phyloP scores from a whole-genome alignment of 2,113 vertebrate genomes.

The Brevimyrus niger region DNA sequence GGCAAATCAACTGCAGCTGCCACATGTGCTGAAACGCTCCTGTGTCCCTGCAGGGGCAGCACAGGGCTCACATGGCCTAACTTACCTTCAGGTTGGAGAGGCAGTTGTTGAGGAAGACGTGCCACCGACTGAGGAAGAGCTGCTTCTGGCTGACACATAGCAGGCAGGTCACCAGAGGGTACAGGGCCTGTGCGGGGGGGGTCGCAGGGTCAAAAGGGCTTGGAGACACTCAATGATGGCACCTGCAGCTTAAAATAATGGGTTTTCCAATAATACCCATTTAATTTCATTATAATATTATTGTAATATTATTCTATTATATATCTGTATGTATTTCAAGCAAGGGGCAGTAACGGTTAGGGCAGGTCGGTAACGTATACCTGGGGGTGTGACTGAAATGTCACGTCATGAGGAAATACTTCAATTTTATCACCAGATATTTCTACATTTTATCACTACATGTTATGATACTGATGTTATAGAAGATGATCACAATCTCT shows the following conservation, averaged over 20 bases:
- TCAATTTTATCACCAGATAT: not conserved
- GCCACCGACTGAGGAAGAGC: slow-evolving; percentile 94
- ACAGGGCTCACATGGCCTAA: not conserved
- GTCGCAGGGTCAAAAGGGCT: too few species aligned
- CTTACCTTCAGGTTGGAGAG: slow-evolving; percentile 95
- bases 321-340: not conserved
- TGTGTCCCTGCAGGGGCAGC: not conserved
- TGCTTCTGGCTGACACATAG: slow-evolving; percentile 98
- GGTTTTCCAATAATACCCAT: not conserved
- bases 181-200: slow-evolving; percentile 71
- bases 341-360: not conserved
- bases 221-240: not conserved
- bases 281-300: not conserved
- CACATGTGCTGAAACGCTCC: not conserved
- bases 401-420: not conserved
- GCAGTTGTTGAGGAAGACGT: slow-evolving; percentile 98
- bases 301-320: not conserved
- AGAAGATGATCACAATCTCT: not conserved
- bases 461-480: not conserved
- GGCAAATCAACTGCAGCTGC: not conserved
- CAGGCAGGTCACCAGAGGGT: slow-evolving; percentile 92
- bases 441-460: not conserved
- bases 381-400: not conserved
- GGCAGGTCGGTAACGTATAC: not conserved
- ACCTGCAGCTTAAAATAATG: not conserved